Percentiles rank a stretch among this genome's conserved stretches.
Conservation (phyloP, 2,888 invertebrate species). For the Dicycla oo region DNA sequence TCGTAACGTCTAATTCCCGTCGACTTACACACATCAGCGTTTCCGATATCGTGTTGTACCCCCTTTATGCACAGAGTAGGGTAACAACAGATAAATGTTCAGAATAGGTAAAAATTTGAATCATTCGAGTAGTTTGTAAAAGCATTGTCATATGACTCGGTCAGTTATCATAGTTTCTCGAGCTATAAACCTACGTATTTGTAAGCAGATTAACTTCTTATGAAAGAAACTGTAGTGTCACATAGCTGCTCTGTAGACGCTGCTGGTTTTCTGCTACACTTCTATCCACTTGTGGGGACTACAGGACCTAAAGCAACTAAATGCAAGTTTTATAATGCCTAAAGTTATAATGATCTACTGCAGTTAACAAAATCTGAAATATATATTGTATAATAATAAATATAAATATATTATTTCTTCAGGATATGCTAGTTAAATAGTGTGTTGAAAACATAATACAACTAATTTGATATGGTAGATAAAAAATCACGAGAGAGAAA, state of each 20-base stretch:
- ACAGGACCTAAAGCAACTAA: too few relatives aligned
- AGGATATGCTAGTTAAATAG: too few relatives aligned
- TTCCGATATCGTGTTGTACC: conserved; percentile 88
- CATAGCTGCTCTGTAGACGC: neutral
- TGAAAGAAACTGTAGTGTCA: neutral
- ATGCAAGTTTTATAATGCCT: too few relatives aligned
- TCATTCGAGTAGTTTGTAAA: neutral
- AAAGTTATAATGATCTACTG: too few relatives aligned
- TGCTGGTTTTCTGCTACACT: too few relatives aligned
- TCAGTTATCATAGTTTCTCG: neutral
- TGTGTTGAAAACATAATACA: too few relatives aligned
- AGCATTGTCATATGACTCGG: neutral
- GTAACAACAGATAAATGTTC: conserved; percentile 42
- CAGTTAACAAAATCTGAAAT: too few relatives aligned
- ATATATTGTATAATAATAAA: too few relatives aligned
- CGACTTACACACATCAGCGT: conserved; percentile 91
- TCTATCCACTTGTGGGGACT: too few relatives aligned
- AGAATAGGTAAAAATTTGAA: neutral
- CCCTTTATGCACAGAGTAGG: conserved; percentile 81
- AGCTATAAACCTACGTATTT: neutral
- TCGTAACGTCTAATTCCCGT: conserved; percentile 91
- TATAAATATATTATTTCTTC: too few relatives aligned
- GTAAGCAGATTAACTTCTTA: neutral
- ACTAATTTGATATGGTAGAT: too few relatives aligned
- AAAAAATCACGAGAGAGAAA: too few relatives aligned